Conservation (phyloP, 2,797 vertebrate species). For the Anolis apletophallus region DNA sequence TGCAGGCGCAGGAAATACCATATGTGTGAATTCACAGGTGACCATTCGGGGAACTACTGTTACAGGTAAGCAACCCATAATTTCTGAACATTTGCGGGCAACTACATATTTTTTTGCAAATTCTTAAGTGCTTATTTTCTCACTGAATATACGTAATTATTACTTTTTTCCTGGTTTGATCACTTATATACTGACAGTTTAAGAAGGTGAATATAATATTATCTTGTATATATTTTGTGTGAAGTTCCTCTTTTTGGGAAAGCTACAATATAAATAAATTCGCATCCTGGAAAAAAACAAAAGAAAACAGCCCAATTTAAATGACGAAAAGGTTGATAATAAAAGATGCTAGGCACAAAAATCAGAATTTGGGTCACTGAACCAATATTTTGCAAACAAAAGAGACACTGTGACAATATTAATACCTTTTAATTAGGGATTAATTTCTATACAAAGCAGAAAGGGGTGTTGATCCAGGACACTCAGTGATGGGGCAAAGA, state of each 20-base stretch:
- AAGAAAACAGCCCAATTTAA: not conserved
- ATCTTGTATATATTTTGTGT: too few species aligned
- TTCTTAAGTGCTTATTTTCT: conserved; percentile 38
- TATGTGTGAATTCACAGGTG: too few species aligned
- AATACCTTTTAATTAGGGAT: conserved; percentile 52
- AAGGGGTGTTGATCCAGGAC: not conserved
- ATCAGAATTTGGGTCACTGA: not conserved
- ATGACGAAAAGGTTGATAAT: not conserved
- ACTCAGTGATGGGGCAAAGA: not conserved
- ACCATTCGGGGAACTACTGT: too few species aligned
- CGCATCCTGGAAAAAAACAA: not conserved
- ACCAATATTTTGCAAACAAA: not conserved
- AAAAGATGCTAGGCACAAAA: not conserved
- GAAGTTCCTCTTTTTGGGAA: too few species aligned
- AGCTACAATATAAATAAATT: too few species aligned
- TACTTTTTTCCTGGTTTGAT: conserved; percentile 49
- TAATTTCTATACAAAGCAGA: conserved; percentile 41
- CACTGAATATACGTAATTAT: conserved; percentile 28
- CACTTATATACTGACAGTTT: conserved; percentile 18
- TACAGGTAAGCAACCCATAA: too few species aligned
- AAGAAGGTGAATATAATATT: not conserved
- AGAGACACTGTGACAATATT: conserved; percentile 54
- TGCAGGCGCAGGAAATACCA: too few species aligned
- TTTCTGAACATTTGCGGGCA: conserved; percentile 53
- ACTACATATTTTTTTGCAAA: conserved; percentile 55